Evolutionary conservation across 64 coral and sea anemone species (phyloP), one percentile per base, ranked within the genome.

Genomic region (Dendronephthya gigantea): DNA sequence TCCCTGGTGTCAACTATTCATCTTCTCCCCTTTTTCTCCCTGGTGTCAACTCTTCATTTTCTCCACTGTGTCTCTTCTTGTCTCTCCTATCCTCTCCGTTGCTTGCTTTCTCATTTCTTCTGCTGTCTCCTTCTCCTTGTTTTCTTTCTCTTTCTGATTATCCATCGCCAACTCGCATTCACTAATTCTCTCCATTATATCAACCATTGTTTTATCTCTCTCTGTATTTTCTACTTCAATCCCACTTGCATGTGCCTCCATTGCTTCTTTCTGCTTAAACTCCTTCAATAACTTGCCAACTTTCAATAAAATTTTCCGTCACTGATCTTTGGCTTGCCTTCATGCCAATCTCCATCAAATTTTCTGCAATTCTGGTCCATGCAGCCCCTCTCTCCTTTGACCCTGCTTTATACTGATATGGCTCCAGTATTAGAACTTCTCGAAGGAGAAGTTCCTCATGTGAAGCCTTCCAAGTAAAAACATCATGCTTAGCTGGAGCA

Each of bases 41-140:
- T n/a, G n/a, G n/a, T n/a, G n/a, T 22, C 15, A 50, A 29, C 4
- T 87, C 59, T 32, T 87, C 56, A 39, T 75, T 48, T 30, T 55
- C 85, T 13, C 13, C 0, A 25, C 27, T 49, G 37, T 4, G 59
- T 75, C 82, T 41, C 36, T 69, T 84, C 40, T 68, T 68, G 48
- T 83, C 51, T 90, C 81, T 59, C 82, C 83, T 8, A 90, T 84
- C n/a, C 37, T 84, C 50, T 90, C 88, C 34, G 82, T 84, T 47
- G 83, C 89, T 75, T 58, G 85, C 45, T 81, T 69, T 56, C 89
- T 85, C 83, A 90, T 90, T 36, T 90, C 83, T 81, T 90, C 83
- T 14, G 89, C 89, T 35, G 83, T 82, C 14, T 32, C 82, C 39
- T 90, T 90, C 27, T 90, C 56, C 30, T 34, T 90, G n/a, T 49